Conservation (phyloP, 2,888 invertebrate species). For the Boloria euphrosyne region DNA sequence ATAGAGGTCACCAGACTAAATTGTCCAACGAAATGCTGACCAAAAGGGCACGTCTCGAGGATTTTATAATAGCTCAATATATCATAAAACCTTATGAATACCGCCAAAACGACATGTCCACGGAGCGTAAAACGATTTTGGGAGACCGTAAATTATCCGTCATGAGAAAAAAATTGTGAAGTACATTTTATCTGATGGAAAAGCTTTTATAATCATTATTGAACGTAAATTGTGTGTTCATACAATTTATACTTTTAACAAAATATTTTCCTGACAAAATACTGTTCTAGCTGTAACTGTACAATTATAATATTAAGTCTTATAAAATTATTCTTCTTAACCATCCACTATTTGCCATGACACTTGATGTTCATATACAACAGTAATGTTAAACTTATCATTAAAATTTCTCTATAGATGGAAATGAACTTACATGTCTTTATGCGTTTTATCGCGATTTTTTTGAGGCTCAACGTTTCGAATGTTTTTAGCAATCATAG, state of each 20-base stretch:
- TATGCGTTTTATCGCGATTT: too few species aligned
- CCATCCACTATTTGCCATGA: too few species aligned
- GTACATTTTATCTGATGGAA: slow-evolving; percentile 10
- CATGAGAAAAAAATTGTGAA: slow-evolving; percentile 1
- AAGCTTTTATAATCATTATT: slow-evolving; percentile 5
- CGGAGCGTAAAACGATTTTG: slow-evolving; percentile 29
- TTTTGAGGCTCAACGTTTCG: too few species aligned
- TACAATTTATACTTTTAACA: neutral
- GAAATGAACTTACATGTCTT: too few species aligned
- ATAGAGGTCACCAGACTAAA: slow-evolving; percentile 21
- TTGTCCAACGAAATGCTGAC: slow-evolving; percentile 32
- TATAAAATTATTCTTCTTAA: too few species aligned
- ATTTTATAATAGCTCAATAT: slow-evolving; percentile 38
- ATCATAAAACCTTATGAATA: slow-evolving; percentile 34
- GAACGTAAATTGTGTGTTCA: slow-evolving; percentile 2
- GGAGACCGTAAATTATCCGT: slow-evolving; percentile 22
- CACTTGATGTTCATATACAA: too few species aligned
- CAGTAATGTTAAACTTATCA: too few species aligned
- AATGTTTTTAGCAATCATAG: too few species aligned
- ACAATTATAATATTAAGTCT: too few species aligned
- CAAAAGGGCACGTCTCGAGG: slow-evolving; percentile 23
- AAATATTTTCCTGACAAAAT: neutral
- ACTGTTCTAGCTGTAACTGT: neutral
- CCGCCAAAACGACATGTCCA: slow-evolving; percentile 30
- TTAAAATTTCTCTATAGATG: too few species aligned